Conservation (phyloP, 92 coral and sea anemone genomes). For the Phenganax marumi region DNA sequence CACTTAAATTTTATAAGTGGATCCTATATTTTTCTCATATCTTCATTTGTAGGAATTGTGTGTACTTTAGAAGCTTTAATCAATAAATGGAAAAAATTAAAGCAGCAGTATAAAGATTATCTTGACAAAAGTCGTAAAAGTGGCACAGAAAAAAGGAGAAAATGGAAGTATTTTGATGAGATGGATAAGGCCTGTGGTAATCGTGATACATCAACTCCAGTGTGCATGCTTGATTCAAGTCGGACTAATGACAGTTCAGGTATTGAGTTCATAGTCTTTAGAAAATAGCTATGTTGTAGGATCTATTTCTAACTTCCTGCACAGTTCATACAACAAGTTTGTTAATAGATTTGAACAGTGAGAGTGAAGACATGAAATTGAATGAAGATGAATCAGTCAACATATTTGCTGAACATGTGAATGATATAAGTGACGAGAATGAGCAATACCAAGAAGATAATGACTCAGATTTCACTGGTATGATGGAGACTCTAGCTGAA, state of each 20-base stretch:
- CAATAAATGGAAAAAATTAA: constrained; percentile 57
- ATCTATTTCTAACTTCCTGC: too few species aligned
- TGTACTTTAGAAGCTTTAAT: constrained; percentile 36
- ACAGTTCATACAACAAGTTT: too few species aligned
- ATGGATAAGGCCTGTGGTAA: constrained; percentile 50
- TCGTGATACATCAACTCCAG: constrained; percentile 46
- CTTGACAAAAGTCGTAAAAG: constrained; percentile 33
- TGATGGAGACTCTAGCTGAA: too few species aligned
- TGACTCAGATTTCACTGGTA: too few species aligned
- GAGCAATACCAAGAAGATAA: too few species aligned
- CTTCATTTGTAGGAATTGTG: not conserved
- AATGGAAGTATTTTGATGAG: constrained; percentile 54
- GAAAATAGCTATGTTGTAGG: not conserved
- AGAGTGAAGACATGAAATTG: too few species aligned
- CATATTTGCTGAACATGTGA: too few species aligned
- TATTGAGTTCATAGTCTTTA: not conserved
- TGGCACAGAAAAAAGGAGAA: constrained; percentile 49
- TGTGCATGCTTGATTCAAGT: constrained; percentile 54
- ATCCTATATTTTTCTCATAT: not conserved
- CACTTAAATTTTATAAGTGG: too few species aligned
- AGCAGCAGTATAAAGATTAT: constrained; percentile 47
- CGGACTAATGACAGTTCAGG: constrained; percentile 11
- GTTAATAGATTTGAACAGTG: too few species aligned
- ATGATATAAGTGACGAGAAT: too few species aligned
- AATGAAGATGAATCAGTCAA: too few species aligned